phyloP scores from a whole-genome alignment of 2,797 vertebrate species.

The Tinamus major region DNA sequence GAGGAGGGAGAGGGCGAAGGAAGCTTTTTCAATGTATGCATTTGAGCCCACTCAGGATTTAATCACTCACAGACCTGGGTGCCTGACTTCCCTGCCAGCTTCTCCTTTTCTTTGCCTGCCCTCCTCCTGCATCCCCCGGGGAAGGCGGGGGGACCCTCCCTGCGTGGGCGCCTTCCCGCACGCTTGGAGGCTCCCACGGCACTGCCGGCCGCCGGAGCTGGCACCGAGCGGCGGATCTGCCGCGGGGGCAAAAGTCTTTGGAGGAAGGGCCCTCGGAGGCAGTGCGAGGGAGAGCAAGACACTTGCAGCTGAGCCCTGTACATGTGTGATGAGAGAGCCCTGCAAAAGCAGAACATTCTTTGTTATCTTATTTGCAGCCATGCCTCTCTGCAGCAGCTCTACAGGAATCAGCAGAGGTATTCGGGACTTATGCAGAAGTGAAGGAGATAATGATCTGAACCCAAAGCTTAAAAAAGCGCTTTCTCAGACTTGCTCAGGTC shows the following conservation, averaged over 20 bases:
- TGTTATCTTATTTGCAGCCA: background rate
- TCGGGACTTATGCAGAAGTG: background rate
- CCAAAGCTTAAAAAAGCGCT: background rate
- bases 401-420: background rate
- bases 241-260: background rate
- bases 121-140: background rate
- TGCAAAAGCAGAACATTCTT: background rate
- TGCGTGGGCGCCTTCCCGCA: slow-evolving; percentile 44
- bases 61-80: slow-evolving; percentile 39
- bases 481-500: slow-evolving; percentile 1
- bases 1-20: background rate
- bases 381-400: background rate
- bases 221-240: background rate
- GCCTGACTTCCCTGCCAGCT: background rate
- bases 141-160: slow-evolving; percentile 41
- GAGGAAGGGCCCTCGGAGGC: background rate
- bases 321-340: background rate
- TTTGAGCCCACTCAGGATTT: background rate
- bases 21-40: background rate
- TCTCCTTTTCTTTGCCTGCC: background rate
- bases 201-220: background rate
- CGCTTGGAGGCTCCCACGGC: background rate
- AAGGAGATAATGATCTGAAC: background rate
- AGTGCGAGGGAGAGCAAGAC: background rate
- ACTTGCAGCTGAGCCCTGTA: background rate